These are phyloP conservation scores for Acanthiza pusilla DNA, from an alignment of 2,797 vertebrate genomes.

Conservation along the genomic window DNA sequence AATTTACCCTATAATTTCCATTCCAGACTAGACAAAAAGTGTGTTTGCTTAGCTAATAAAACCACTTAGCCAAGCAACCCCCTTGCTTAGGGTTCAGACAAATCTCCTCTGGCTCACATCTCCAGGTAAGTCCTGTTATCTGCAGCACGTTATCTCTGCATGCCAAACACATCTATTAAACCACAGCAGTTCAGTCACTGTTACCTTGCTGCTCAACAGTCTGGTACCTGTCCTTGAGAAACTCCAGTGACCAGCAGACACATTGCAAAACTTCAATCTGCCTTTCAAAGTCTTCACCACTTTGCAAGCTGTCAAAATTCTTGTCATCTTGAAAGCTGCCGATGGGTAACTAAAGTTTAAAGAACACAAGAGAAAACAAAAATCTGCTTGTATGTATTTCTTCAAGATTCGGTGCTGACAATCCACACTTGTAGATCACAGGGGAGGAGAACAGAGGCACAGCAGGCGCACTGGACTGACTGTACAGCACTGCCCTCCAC, in stretches of 20 bases:
- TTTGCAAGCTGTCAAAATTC: slow-evolving; percentile 83
- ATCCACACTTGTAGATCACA: not conserved
- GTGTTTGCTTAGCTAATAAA: slow-evolving; percentile 21
- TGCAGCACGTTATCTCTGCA: slow-evolving; percentile 13
- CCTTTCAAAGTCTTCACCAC: slow-evolving; percentile 78
- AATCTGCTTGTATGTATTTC: not conserved
- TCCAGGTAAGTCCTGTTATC: not conserved
- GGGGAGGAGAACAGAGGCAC: not conserved
- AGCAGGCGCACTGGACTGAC: not conserved
- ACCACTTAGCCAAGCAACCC: not conserved
- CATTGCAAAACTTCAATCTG: slow-evolving; percentile 68
- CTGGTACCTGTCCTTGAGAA: slow-evolving; percentile 69
- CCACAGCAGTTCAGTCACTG: not conserved
- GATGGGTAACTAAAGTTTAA: slow-evolving; percentile 9
- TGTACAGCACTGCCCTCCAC: not conserved
- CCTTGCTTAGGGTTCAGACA: not conserved
- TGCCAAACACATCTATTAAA: not conserved
- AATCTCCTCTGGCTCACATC: not conserved
- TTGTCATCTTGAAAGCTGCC: slow-evolving; percentile 78
- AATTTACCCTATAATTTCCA: slow-evolving; percentile 14
- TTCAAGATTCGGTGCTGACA: not conserved
- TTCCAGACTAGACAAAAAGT: slow-evolving; percentile 11
- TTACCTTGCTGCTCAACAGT: slow-evolving; percentile 86
- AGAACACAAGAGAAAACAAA: not conserved
- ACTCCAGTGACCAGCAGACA: slow-evolving; percentile 55